These are phyloP conservation scores for Melitaea athalia DNA, from an alignment of 2,888 invertebrate genomes.

Conservation along the genomic window DNA sequence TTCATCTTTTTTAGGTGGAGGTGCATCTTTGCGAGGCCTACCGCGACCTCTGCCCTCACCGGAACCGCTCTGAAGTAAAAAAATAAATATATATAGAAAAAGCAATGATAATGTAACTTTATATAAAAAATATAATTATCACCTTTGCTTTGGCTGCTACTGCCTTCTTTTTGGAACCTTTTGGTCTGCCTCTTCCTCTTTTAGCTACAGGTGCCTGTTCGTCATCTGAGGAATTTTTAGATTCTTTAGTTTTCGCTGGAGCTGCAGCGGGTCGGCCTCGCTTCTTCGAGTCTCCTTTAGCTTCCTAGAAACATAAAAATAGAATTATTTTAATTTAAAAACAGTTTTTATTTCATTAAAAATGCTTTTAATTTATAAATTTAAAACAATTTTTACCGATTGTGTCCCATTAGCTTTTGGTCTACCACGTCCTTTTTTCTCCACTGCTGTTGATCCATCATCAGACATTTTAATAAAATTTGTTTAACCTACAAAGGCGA, in stretches of 20 bases:
- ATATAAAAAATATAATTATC: constrained; percentile 19
- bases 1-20: constrained; percentile 77
- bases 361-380: background rate
- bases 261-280: constrained; percentile 72
- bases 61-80: constrained; percentile 56
- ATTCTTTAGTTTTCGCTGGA: constrained; percentile 75
- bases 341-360: background rate
- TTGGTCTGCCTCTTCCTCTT: constrained; percentile 81
- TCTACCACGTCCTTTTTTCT: constrained; percentile 80
- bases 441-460: constrained; percentile 77
- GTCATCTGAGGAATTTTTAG: constrained; percentile 79
- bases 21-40: constrained; percentile 74
- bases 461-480: constrained; percentile 72
- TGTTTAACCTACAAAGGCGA: constrained; percentile 49
- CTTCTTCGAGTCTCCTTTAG: constrained; percentile 77
- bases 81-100: background rate
- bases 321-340: background rate
- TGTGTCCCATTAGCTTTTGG: constrained; percentile 79
- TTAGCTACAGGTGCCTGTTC: constrained; percentile 80
- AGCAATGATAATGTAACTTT: background rate
- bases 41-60: constrained; percentile 75
- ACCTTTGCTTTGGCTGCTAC: constrained; percentile 74
- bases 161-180: constrained; percentile 80
- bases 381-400: constrained; percentile 53
- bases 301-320: constrained; percentile 58